phyloP scores from a whole-genome alignment of 2,797 vertebrate species.

The Gouania willdenowi region DNA sequence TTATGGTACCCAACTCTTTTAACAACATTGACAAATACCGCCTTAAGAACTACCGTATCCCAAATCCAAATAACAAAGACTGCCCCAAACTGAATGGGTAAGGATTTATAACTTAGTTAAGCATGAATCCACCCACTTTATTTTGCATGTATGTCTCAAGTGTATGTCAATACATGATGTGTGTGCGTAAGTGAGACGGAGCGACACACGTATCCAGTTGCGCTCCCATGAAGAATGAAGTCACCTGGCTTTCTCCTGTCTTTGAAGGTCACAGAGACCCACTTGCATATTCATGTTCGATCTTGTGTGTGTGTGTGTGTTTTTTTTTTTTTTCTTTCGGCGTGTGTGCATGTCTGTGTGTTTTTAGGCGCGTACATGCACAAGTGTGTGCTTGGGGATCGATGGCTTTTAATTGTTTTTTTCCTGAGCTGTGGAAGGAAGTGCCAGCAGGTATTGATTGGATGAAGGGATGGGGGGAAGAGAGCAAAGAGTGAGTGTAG shows the following conservation, averaged over 20 bases:
- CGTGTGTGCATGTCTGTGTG: conserved; percentile 23
- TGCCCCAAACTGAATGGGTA: neutral
- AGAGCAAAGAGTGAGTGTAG: conserved; percentile 25
- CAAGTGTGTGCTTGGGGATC: conserved; percentile 74
- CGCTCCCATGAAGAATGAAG: conserved; percentile 78
- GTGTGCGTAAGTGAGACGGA: conserved; percentile 13
- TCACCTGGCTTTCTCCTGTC: conserved; percentile 82
- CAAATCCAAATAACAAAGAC: neutral
- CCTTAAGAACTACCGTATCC: too few species aligned
- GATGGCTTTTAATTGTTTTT: conserved; percentile 99
- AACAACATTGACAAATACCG: too few species aligned
- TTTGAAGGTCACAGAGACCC: conserved; percentile 98
- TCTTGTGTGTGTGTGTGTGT: conserved; percentile 22
- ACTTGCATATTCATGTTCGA: conserved; percentile 97
- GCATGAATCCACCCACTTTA: conserved; percentile 25
- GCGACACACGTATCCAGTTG: conserved; percentile 61
- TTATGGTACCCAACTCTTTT: too few species aligned
- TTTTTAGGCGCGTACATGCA: conserved; percentile 27
- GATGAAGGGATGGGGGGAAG: conserved; percentile 51
- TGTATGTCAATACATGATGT: conserved; percentile 34
- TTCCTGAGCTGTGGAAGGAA: conserved; percentile 97
- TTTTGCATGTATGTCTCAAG: conserved; percentile 29
- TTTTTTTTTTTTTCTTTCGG: too few species aligned
- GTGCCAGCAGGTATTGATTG: conserved; percentile 89
- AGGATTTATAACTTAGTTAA: conserved; percentile 6